These are phyloP conservation scores for Pygmarrhopalites habei DNA, from an alignment of 1,140 invertebrate genomes.

Conservation along the genomic window DNA sequence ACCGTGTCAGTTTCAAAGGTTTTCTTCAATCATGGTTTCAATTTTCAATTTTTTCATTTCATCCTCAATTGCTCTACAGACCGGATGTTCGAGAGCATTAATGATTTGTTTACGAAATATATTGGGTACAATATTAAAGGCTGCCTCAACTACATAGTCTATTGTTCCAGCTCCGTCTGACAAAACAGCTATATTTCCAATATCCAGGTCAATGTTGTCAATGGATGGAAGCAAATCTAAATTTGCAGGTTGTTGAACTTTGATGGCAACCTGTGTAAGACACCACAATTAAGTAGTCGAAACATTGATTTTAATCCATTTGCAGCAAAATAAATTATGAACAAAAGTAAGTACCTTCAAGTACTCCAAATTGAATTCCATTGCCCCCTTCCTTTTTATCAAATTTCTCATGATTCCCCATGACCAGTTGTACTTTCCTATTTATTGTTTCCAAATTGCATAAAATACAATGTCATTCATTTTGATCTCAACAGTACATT, in stretches of 20 bases:
- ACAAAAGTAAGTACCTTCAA: too few species aligned
- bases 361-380: conserved; percentile 38
- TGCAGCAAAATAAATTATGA: too few species aligned
- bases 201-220: conserved; percentile 63
- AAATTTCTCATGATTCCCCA: conserved; percentile 26
- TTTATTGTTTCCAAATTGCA: too few species aligned
- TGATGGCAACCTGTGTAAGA: conserved; percentile 47
- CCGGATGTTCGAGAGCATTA: conserved; percentile 31
- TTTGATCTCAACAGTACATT: too few species aligned
- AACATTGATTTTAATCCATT: too few species aligned
- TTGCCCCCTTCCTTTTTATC: conserved; percentile 19
- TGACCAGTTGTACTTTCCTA: conserved; percentile 36
- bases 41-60: conserved; percentile 35
- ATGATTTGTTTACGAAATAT: conserved; percentile 51
- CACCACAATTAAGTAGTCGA: too few species aligned
- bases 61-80: conserved; percentile 28
- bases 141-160: conserved; percentile 70
- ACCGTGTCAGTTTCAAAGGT: too few species aligned
- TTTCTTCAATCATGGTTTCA: conserved; percentile 34
- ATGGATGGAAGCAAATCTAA: conserved; percentile 61
- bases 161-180: conserved; percentile 66
- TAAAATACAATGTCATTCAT: too few species aligned
- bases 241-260: conserved; percentile 65
- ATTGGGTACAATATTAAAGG: conserved; percentile 70
- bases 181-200: conserved; percentile 62